Percentiles rank a stretch among this genome's conserved stretches.
Evolutionary conservation across 2,888 invertebrate genomes (phyloP).

Genomic region (Ichneumon xanthorius): DNA sequence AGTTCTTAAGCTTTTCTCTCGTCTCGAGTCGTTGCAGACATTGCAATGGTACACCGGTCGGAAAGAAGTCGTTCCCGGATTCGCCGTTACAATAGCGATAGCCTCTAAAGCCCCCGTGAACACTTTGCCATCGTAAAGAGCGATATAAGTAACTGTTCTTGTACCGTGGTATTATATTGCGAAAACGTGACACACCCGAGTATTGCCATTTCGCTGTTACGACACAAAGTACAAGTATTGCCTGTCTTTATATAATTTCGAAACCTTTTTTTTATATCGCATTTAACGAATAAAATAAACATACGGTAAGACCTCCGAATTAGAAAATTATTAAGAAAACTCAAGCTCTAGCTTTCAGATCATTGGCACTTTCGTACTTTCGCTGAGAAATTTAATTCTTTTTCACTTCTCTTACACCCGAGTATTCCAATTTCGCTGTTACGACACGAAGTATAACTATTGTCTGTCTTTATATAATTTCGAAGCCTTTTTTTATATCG

Average conservation of each 20-base stretch:
- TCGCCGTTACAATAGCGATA: not conserved
- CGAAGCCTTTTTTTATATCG: not conserved
- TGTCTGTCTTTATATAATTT: constrained; percentile 1
- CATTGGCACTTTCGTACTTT: not conserved
- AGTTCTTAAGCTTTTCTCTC: constrained; percentile 26
- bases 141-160: constrained; percentile 31
- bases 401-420: not conserved
- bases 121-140: constrained; percentile 37
- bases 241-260: not conserved
- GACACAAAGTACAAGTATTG: not conserved
- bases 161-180: constrained; percentile 31
- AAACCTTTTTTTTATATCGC: not conserved
- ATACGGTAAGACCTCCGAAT: not conserved
- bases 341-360: not conserved
- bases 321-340: too few species aligned
- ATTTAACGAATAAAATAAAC: constrained; percentile 9
- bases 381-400: not conserved
- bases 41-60: constrained; percentile 12
- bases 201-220: constrained; percentile 3
- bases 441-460: not conserved
- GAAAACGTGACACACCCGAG: constrained; percentile 31
- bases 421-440: not conserved
- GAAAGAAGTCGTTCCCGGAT: constrained; percentile 40
- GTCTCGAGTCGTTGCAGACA: constrained; percentile 30
- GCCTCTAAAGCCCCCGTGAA: constrained; percentile 10